These are phyloP conservation scores for Aegithalos caudatus DNA, from an alignment of 2,113 vertebrate genomes.

Conservation along the genomic window DNA sequence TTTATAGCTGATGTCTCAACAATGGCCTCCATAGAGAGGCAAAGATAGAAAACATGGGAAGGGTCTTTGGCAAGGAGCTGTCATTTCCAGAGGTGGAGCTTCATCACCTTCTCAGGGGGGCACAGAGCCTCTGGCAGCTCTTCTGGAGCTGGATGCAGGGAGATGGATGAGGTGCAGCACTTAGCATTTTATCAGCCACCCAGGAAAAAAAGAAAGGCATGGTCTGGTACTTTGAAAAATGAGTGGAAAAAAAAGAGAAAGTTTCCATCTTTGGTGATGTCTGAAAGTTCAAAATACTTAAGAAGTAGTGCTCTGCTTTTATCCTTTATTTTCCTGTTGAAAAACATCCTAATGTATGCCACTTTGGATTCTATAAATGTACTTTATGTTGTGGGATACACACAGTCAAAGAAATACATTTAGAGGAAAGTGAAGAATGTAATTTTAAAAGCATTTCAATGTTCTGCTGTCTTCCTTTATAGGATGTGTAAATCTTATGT, in stretches of 20 bases:
- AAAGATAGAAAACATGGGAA: not conserved
- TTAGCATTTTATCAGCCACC: constrained; percentile 2
- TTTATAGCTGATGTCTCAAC: constrained; percentile 26
- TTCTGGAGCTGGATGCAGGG: not conserved
- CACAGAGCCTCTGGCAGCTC: not conserved
- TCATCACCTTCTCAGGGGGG: not conserved
- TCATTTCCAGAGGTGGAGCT: not conserved
- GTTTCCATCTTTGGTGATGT: not conserved
- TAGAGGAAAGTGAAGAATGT: not conserved
- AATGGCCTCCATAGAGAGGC: not conserved
- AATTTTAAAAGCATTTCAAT: not conserved
- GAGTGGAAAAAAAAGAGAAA: not conserved
- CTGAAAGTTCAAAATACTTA: not conserved
- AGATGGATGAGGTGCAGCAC: not conserved
- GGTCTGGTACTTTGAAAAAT: not conserved
- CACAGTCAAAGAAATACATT: not conserved
- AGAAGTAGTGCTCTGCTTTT: not conserved
- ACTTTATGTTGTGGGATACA: not conserved
- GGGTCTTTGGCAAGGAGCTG: not conserved
- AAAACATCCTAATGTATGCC: not conserved
- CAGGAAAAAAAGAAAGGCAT: not conserved
- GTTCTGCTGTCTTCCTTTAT: not conserved
- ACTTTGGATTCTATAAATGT: not conserved
- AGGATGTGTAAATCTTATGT: not conserved
- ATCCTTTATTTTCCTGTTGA: not conserved